Conservation (phyloP, 2,888 invertebrate genomes). For the Aspidiotus destructor region DNA sequence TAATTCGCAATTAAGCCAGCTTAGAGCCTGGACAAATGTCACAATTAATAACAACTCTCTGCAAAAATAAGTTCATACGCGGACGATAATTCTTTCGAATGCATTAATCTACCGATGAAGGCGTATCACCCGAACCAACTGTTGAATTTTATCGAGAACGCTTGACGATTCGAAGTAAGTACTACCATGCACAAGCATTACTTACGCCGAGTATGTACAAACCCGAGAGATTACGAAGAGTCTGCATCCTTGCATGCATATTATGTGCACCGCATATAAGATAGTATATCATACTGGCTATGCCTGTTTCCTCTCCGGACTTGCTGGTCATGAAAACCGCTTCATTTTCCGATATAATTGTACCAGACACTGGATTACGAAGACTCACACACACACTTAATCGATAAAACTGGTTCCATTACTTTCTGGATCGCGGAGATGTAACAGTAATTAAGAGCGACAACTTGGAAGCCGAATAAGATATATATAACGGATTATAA, state of each 20-base stretch:
- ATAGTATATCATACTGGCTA: conserved; percentile 1
- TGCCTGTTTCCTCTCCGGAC: not conserved
- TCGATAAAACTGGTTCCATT: conserved; percentile 30
- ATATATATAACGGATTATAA: conserved; percentile 21
- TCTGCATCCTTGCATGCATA: not conserved
- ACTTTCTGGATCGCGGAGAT: conserved; percentile 24
- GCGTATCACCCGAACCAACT: conserved; percentile 2
- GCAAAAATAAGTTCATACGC: conserved; percentile 7
- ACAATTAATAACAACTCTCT: conserved; percentile 21
- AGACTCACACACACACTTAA: conserved; percentile 15
- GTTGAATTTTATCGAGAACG: not conserved
- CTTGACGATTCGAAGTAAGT: not conserved
- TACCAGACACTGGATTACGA: conserved; percentile 28
- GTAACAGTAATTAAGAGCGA: conserved; percentile 31
- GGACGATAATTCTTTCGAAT: conserved; percentile 21
- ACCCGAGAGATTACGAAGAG: too few relatives aligned
- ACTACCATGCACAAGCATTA: not conserved
- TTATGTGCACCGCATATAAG: not conserved
- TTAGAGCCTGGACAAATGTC: conserved; percentile 25
- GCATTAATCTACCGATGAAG: conserved; percentile 28
- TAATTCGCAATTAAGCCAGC: conserved; percentile 32
- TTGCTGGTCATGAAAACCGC: conserved; percentile 18
- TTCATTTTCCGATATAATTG: conserved; percentile 27
- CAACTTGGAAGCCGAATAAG: conserved; percentile 27
- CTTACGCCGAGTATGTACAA: too few relatives aligned